A percentile compares a stretch with the other conserved stretches of the same genome.
Conservation (phyloP, 2,797 vertebrate genomes). For the Phoeniculus purpureus region DNA sequence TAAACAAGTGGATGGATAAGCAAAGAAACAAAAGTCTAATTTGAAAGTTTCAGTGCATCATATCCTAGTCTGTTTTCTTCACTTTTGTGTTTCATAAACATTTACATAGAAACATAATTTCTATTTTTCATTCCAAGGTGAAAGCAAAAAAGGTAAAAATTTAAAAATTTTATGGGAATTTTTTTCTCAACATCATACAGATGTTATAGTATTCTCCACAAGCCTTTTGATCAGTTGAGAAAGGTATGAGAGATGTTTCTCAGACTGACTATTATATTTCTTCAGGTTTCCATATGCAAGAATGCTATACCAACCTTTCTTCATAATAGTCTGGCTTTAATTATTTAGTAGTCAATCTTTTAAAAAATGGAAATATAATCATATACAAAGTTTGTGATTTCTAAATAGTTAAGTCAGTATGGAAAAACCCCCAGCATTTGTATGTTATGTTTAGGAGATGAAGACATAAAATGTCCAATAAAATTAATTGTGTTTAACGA, state of each 20-base stretch:
- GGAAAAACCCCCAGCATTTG: background rate
- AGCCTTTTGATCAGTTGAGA: background rate
- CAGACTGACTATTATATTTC: background rate
- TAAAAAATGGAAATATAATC: background rate
- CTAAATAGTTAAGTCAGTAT: slow-evolving; percentile 38
- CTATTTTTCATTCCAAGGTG: background rate
- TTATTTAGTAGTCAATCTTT: background rate
- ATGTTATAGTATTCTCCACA: background rate
- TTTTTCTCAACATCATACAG: background rate
- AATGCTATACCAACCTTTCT: background rate
- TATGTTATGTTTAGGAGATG: background rate
- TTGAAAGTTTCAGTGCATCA: background rate
- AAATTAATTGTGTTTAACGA: slow-evolving; percentile 53
- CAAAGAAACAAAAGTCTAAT: background rate
- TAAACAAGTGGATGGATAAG: background rate
- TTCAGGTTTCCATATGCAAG: background rate
- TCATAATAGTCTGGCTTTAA: background rate
- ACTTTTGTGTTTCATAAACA: background rate
- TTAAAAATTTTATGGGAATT: background rate
- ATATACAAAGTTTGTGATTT: slow-evolving; percentile 6
- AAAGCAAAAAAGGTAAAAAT: background rate
- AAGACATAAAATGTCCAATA: background rate
- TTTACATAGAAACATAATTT: background rate
- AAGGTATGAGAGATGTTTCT: background rate
- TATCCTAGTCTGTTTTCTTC: background rate